Evolutionary conservation across 2,888 invertebrate species (phyloP).

Genomic region (Sinhomidia bicolor): DNA sequence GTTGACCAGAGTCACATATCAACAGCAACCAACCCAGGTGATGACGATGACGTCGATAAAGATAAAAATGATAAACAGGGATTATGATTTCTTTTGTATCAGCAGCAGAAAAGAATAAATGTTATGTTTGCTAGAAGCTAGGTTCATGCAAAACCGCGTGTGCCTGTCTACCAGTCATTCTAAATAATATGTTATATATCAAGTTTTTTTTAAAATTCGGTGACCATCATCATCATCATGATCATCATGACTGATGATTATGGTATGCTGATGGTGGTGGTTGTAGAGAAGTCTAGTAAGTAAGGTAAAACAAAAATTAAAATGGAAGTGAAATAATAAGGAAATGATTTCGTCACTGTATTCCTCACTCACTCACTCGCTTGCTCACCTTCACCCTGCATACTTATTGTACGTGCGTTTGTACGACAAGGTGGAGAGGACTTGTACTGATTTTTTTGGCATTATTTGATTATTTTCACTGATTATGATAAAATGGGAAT

Average conservation of each 20-base stretch:
- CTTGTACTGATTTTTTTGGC: slow-evolving; percentile 8
- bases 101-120: not conserved
- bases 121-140: too few relatives aligned
- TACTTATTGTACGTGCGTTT: not conserved
- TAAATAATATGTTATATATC: too few relatives aligned
- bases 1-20: too few relatives aligned
- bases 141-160: too few relatives aligned
- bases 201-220: not conserved
- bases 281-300: not conserved
- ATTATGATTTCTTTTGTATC: slow-evolving; percentile 6
- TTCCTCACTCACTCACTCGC: too few relatives aligned
- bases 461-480: too few relatives aligned
- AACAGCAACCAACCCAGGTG: too few relatives aligned
- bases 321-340: slow-evolving; percentile 25
- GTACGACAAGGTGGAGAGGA: not conserved
- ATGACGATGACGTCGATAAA: not conserved
- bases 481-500: too few relatives aligned
- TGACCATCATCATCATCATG: not conserved
- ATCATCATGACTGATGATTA: not conserved
- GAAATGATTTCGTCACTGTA: slow-evolving; percentile 35
- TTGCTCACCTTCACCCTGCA: slow-evolving; percentile 40
- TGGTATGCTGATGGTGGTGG: not conserved
- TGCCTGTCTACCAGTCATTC: too few relatives aligned
- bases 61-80: slow-evolving; percentile 10
- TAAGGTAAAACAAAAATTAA: too few relatives aligned